A percentile compares a stretch with the other conserved stretches of the same genome.
These are phyloP conservation scores for Chironomus riparius DNA, from an alignment of 2,888 invertebrate genomes.

Conservation along the genomic window DNA sequence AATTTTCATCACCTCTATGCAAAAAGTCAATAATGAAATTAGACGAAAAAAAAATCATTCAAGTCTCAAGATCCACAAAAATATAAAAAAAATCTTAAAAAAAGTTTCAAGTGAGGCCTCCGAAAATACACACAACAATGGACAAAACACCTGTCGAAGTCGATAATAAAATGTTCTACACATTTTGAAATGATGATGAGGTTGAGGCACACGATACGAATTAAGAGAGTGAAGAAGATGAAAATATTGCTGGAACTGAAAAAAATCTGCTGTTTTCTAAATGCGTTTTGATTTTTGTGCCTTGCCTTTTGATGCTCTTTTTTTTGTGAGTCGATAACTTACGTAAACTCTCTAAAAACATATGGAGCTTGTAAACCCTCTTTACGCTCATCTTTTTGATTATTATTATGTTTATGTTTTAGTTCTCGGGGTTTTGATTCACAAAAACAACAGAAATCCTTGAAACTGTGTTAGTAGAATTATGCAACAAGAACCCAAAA, in stretches of 20 bases:
- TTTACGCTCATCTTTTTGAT: not conserved
- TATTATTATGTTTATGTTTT: not conserved
- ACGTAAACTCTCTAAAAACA: constrained; percentile 17
- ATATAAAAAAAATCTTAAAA: no score
- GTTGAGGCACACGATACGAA: constrained; percentile 25
- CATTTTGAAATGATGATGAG: constrained; percentile 26
- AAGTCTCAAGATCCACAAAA: not conserved
- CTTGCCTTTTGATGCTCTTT: not conserved
- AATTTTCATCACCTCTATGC: not conserved
- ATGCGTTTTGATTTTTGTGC: not conserved
- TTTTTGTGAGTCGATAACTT: no score
- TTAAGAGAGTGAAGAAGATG: not conserved
- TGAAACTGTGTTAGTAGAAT: not conserved
- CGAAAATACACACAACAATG: constrained; percentile 10
- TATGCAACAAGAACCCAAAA: no score
- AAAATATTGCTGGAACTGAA: not conserved
- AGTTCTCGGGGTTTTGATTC: not conserved
- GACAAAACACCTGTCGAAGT: constrained; percentile 27
- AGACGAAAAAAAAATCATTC: not conserved
- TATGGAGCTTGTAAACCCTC: not conserved
- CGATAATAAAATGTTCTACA: constrained; percentile 28
- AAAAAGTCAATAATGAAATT: not conserved
- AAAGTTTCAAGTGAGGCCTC: not conserved
- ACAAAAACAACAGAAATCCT: not conserved
- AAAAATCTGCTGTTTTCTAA: not conserved